These are phyloP conservation scores for Clarias macrocephalus DNA, from an alignment of 2,113 vertebrate species.

Conservation along the genomic window DNA sequence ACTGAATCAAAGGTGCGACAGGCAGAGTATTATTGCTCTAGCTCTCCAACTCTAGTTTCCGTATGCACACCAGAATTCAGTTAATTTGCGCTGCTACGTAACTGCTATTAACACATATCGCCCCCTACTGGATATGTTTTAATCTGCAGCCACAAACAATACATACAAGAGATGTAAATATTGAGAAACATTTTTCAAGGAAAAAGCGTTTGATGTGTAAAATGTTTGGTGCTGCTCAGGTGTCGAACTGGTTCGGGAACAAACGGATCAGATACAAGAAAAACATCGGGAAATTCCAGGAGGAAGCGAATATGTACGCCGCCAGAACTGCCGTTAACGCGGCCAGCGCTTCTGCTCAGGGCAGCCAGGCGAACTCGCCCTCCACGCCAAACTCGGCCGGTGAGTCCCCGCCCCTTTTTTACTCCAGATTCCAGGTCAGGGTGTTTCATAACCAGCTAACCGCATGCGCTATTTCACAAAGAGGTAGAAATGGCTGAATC, in stretches of 20 bases:
- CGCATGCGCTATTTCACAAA: neutral
- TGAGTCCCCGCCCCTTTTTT: conserved; percentile 65
- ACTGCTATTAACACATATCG: neutral
- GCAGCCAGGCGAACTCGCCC: conserved; percentile 98
- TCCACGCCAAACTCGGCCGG: conserved; percentile 98
- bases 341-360: conserved; percentile 94
- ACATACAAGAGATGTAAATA: neutral
- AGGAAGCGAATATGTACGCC: conserved; percentile 99
- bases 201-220: neutral
- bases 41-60: neutral
- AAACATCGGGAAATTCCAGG: conserved; percentile 99
- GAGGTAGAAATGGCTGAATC: neutral
- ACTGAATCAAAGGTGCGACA: no score
- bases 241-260: conserved; percentile 99
- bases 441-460: neutral
- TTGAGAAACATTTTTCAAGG: neutral
- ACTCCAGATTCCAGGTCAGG: neutral
- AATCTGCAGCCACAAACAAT: neutral
- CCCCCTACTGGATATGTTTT: neutral
- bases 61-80: neutral
- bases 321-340: conserved; percentile 95
- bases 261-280: conserved; percentile 99
- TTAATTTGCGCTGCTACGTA: neutral
- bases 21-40: neutral
- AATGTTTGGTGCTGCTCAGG: conserved; percentile 69